Base-by-base conservation (phyloP, 2,797 vertebrate species). In the Holocentrus rufus region DNA sequence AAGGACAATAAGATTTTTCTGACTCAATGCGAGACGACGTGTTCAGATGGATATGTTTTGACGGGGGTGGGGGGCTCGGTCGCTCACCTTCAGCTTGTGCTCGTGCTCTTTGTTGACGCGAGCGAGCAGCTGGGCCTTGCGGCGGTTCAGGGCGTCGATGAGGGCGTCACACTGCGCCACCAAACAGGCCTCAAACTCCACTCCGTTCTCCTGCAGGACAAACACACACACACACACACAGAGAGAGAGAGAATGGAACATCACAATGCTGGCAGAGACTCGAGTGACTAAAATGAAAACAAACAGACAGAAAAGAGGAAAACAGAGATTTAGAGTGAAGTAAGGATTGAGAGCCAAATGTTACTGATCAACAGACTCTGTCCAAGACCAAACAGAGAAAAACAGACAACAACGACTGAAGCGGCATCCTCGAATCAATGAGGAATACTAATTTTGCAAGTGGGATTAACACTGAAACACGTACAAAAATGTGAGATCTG, bases 111-210 rank as follows among this genome's bases (percentile, higher is more conserved):
- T 99, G 92, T 96, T 99, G 65, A 99, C 97, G 0, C 96, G 93
- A 9, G 96, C 86, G 63, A 99, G 93, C 83, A 99, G 94, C 91
- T 98, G 98, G 42, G 96, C 96, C 90, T 98, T 99, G 79, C 98
- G 95, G 52, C 98, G 93, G 91, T 98, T 99, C 77, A 99, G 93
- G 55, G 98, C 98, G 0, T 99, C 98, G 0, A 99, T 98, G 81
- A 99, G 95, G 39, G 98, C 98, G 0, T 99, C 98, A n/a, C 98
- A 99, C 85, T 99, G 97, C 5, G 97, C 97, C 63, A 99, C 97
- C 88, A 99, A 87, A 80, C 98, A 99, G 31, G 97, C 98, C 84
- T 99, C 97, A 0, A 99, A 99, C 93, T 99, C 97, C 91, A 99
- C 97, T 0, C 96, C 97, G 82, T 98, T 99, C 93, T 99, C 97